Conservation (phyloP, 2,888 invertebrate genomes). For the Calliopum simillimum region DNA sequence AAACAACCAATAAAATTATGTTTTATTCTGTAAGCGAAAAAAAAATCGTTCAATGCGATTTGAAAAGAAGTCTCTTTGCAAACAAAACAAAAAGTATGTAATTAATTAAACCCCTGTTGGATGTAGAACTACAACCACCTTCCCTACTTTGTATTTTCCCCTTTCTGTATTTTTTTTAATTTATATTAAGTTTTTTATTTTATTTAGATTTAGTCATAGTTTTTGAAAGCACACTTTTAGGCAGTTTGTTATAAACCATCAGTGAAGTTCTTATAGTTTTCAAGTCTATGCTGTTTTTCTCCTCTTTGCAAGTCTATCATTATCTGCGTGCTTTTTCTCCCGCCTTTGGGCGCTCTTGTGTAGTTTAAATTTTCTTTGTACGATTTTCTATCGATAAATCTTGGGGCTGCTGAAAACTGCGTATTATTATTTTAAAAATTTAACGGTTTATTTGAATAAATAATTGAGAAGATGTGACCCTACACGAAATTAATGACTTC, state of each 20-base stretch:
- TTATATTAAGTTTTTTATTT: constrained; percentile 6
- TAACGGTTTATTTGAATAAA: too few relatives aligned
- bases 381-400: neutral
- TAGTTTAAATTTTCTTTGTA: constrained; percentile 24
- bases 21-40: neutral
- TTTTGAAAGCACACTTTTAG: constrained; percentile 26
- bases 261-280: constrained; percentile 1
- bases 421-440: too few relatives aligned
- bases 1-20: too few relatives aligned
- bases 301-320: constrained; percentile 42
- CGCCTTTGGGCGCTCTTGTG: constrained; percentile 21
- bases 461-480: too few relatives aligned
- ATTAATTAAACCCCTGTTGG: constrained; percentile 20
- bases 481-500: too few relatives aligned
- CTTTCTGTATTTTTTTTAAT: neutral
- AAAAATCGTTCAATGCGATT: constrained; percentile 45
- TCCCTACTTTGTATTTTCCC: constrained; percentile 7
- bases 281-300: constrained; percentile 31
- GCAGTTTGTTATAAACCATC: neutral
- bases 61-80: constrained; percentile 56
- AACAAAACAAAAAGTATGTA: constrained; percentile 39
- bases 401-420: too few relatives aligned
- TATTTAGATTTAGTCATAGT: neutral
- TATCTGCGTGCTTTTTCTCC: constrained; percentile 31
- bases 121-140: neutral